These are phyloP conservation scores for Archips crataeganus DNA, from an alignment of 2,888 invertebrate species.

Conservation along the genomic window DNA sequence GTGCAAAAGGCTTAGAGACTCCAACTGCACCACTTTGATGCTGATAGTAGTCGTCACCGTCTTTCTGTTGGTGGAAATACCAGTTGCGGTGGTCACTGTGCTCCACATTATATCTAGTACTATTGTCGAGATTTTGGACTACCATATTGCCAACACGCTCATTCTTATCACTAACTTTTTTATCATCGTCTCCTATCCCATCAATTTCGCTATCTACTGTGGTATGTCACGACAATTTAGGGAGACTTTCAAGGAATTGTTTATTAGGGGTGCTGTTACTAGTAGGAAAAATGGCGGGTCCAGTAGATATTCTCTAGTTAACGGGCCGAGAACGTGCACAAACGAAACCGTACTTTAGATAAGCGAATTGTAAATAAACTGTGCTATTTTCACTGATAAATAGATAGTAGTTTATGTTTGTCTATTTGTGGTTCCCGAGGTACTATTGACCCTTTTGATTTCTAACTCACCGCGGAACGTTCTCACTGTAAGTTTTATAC, in stretches of 20 bases:
- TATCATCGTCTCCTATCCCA: slow-evolving; percentile 95
- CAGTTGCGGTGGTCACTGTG: slow-evolving; percentile 92
- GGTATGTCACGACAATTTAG: slow-evolving; percentile 98
- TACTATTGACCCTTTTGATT: no score
- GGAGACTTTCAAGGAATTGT: slow-evolving; percentile 95
- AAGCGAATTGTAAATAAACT: slow-evolving; percentile 40
- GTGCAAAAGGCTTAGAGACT: slow-evolving; percentile 91
- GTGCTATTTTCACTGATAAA: slow-evolving; percentile 39
- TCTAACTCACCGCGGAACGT: no score
- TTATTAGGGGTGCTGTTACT: slow-evolving; percentile 88
- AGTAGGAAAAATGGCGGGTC: slow-evolving; percentile 89
- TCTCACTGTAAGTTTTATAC: no score
- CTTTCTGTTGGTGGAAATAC: slow-evolving; percentile 93
- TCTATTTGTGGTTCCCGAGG: slow-evolving; percentile 28
- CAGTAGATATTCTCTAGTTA: slow-evolving; percentile 92
- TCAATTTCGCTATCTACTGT: slow-evolving; percentile 98
- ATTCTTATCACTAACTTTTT: slow-evolving; percentile 95
- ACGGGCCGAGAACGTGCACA: slow-evolving; percentile 93
- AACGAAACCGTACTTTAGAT: slow-evolving; percentile 92
- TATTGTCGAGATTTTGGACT: slow-evolving; percentile 90
- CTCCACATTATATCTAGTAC: slow-evolving; percentile 93
- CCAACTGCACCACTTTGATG: slow-evolving; percentile 95
- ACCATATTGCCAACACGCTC: slow-evolving; percentile 91
- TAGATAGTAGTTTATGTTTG: slow-evolving; percentile 45
- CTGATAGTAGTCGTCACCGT: slow-evolving; percentile 94